phyloP scores from a whole-genome alignment of 2,888 invertebrate genomes.

The Caenorhabditis sinica region DNA sequence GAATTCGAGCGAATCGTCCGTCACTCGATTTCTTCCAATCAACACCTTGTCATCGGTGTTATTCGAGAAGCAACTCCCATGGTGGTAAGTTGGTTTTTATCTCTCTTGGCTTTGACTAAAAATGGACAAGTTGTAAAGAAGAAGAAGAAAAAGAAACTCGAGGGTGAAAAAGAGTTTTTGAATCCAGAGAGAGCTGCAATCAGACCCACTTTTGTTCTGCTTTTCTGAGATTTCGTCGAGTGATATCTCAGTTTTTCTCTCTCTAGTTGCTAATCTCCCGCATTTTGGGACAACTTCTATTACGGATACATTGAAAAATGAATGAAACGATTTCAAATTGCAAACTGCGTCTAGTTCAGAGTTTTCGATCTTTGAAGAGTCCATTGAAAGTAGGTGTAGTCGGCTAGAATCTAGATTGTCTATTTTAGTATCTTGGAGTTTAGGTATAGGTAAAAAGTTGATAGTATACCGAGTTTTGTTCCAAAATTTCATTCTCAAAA shows the following conservation, averaged over 20 bases:
- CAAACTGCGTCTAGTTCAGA: constrained; percentile 4
- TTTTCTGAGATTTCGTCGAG: constrained; percentile 43
- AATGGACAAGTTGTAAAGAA: constrained; percentile 21
- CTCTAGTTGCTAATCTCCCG: not conserved
- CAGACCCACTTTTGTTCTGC: constrained; percentile 61
- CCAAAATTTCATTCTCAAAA: too few species aligned
- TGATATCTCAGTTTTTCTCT: constrained; percentile 35
- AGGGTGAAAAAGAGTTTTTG: constrained; percentile 10
- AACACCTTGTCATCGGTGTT: constrained; percentile 66
- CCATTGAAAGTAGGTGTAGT: not conserved
- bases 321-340: constrained; percentile 22
- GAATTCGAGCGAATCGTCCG: constrained; percentile 34
- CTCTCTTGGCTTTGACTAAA: constrained; percentile 19
- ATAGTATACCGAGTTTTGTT: too few species aligned
- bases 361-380: constrained; percentile 10
- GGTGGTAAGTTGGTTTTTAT: constrained; percentile 70
- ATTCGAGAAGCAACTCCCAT: constrained; percentile 75
- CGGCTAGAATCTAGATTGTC: not conserved
- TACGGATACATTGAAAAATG: constrained; percentile 37
- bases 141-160: constrained; percentile 28
- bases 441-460: too few species aligned
- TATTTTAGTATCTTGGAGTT: too few species aligned
- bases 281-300: constrained; percentile 24
- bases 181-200: constrained; percentile 41
- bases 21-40: constrained; percentile 47